A percentile compares a stretch with the other conserved stretches of the same genome.
Conservation (phyloP, 2,797 vertebrate genomes). For the Sebastes alutus region DNA sequence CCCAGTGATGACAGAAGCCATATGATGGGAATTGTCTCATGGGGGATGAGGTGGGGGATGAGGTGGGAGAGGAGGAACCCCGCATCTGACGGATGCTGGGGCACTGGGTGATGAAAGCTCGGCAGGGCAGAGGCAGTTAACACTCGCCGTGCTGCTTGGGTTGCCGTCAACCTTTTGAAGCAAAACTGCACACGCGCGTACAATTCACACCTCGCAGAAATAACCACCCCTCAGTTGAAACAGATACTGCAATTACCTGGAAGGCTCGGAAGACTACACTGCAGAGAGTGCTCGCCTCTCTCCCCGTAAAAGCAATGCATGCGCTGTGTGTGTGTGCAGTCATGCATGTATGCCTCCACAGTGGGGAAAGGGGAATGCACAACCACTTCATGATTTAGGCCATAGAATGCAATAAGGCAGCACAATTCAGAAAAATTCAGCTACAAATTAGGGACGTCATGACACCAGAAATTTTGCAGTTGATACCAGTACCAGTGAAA, state of each 20-base stretch:
- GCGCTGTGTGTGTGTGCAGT: constrained; percentile 16
- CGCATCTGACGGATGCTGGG: constrained; percentile 31
- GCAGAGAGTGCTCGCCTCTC: not conserved
- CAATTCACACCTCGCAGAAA: constrained; percentile 46
- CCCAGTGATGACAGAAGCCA: constrained; percentile 10
- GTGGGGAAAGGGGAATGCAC: not conserved
- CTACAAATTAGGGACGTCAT: not conserved
- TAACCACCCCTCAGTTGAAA: constrained; percentile 48
- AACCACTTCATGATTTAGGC: constrained; percentile 2
- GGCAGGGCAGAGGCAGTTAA: constrained; percentile 57
- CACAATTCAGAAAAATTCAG: not conserved
- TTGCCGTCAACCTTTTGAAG: constrained; percentile 31
- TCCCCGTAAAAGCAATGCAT: constrained; percentile 22
- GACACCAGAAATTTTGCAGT: too few relatives aligned
- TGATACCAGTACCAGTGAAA: too few relatives aligned
- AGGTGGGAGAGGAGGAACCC: constrained; percentile 19
- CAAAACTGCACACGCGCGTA: constrained; percentile 14
- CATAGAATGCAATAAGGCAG: not conserved
- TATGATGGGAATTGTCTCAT: constrained; percentile 25
- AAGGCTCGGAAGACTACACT: constrained; percentile 30
- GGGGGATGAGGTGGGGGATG: constrained; percentile 15
- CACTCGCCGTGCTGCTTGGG: constrained; percentile 8
- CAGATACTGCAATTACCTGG: constrained; percentile 73
- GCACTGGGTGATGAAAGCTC: constrained; percentile 63
- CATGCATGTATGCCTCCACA: constrained; percentile 14